Evolutionary conservation across 2,113 vertebrate species (phyloP).

Genomic region (Martes martes): DNA sequence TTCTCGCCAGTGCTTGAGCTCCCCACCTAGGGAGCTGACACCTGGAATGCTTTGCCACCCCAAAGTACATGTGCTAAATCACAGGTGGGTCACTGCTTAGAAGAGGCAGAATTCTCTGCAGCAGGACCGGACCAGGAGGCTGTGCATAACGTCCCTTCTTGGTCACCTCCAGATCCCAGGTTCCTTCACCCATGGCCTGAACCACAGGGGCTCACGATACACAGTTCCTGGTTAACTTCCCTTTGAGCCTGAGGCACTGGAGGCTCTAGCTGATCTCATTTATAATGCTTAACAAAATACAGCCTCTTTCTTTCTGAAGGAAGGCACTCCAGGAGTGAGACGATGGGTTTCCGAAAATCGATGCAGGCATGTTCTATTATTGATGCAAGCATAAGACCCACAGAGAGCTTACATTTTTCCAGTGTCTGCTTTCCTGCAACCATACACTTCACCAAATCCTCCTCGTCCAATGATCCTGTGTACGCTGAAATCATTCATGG

Average conservation of each 20-base stretch:
- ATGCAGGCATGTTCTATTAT: not conserved
- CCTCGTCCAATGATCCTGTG: constrained; percentile 98
- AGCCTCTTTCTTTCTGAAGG: not conserved
- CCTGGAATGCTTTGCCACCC: not conserved
- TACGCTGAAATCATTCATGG: constrained; percentile 99
- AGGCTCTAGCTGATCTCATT: not conserved
- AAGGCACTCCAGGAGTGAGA: not conserved
- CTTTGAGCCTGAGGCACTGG: not conserved
- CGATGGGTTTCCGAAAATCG: not conserved
- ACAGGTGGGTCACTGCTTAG: not conserved
- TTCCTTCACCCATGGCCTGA: not conserved
- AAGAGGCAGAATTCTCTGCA: not conserved
- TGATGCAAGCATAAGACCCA: not conserved
- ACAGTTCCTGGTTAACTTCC: not conserved
- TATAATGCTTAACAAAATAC: not conserved
- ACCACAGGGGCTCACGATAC: not conserved
- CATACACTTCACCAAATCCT: constrained; percentile 98
- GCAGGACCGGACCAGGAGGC: not conserved
- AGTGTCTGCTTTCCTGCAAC: constrained; percentile 98
- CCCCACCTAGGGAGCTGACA: rapidly evolving
- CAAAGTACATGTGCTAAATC: not conserved
- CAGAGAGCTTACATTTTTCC: constrained; percentile 94
- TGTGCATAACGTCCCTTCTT: not conserved
- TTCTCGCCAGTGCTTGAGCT: rapidly evolving
- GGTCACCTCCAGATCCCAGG: not conserved